Percentiles rank a stretch among this genome's conserved stretches.
Conservation (phyloP, 2,888 invertebrate genomes). For the Acanthosoma haemorrhoidale region DNA sequence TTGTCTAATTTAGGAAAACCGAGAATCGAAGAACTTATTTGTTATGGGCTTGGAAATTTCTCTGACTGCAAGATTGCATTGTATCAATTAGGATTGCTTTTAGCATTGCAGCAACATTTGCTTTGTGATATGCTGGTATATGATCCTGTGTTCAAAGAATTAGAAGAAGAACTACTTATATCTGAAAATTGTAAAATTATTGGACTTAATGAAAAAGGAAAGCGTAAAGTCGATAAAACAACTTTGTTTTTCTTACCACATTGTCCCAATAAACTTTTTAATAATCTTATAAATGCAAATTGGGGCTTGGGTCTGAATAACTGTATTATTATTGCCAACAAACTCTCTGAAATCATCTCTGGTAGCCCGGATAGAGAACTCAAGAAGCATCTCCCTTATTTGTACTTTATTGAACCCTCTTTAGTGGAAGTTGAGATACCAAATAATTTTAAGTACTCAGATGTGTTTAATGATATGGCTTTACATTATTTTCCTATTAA, state of each 20-base stretch:
- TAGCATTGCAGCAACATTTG: constrained; percentile 12
- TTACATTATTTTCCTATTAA: constrained; percentile 30
- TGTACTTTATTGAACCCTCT: constrained; percentile 14
- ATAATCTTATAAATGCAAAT: constrained; percentile 33
- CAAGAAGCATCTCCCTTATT: neutral
- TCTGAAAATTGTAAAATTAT: constrained; percentile 22
- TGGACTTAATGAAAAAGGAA: constrained; percentile 29
- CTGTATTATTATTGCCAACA: constrained; percentile 33
- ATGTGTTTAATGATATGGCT: constrained; percentile 37
- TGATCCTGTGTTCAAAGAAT: constrained; percentile 32
- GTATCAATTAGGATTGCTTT: constrained; percentile 32
- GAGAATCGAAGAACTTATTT: constrained; percentile 28
- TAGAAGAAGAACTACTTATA: constrained; percentile 28
- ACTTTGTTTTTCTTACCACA: constrained; percentile 36
- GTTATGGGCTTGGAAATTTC: constrained; percentile 35
- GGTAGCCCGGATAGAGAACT: constrained; percentile 15
- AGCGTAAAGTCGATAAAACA: neutral
- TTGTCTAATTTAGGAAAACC: neutral
- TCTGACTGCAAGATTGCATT: constrained; percentile 29
- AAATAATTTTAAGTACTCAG: constrained; percentile 31
- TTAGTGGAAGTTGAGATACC: constrained; percentile 25
- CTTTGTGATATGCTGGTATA: constrained; percentile 15
- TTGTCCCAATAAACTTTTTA: constrained; percentile 31
- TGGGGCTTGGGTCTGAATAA: constrained; percentile 33
- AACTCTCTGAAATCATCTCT: constrained; percentile 19